Base-by-base conservation (phyloP, 2,888 invertebrate species). In the Folsomia candida region DNA sequence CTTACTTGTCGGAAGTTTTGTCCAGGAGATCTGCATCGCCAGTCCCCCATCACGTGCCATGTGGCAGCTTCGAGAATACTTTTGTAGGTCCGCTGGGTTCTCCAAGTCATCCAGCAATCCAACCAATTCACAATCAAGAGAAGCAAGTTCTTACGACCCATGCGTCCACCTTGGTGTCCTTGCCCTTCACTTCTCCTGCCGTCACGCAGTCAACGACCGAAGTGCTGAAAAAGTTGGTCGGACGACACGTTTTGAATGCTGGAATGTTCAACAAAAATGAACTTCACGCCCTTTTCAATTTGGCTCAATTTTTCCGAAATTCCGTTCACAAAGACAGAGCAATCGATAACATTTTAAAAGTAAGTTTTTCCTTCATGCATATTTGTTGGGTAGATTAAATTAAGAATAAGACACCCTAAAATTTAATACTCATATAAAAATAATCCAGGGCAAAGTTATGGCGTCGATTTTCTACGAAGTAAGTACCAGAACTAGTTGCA, bases 401-500 rank as follows among this genome's bases (percentile, higher is more conserved):
- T 11, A 6, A 63, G 9, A 29, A 29, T 65, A 51, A 20, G 51
- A 11, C n/a, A 37, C 6, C 11, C 22, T 51, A 22, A 37, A 9
- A 29, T 20, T 27, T 28, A 25, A 29, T 29, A 28, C 29, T 61
- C 27, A 26, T 57, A 26, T 25, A 27, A 24, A 28, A 2, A 54
- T 20, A 28, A 62, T 74, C 57, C 37, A 89, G 87, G 97, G 97
- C 54, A 96, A 95, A 86, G 87, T 97, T 2, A 92, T 99, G 93
- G 92, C 96, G 2, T 93, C 93, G 0, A 89, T 99, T 82, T 99
- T 99, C 84, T 99, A 95, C 84, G 99, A 99, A 87, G 95, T 91
- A 0, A 97, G 97, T 82, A 99, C 99, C 0, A 87, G 99, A 73
- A 99, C 99, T 0, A 91, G 91, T 80, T 93, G 94, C 83, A 98